Conservation (phyloP, 2,113 vertebrate species). For the Alligator mississippiensis region DNA sequence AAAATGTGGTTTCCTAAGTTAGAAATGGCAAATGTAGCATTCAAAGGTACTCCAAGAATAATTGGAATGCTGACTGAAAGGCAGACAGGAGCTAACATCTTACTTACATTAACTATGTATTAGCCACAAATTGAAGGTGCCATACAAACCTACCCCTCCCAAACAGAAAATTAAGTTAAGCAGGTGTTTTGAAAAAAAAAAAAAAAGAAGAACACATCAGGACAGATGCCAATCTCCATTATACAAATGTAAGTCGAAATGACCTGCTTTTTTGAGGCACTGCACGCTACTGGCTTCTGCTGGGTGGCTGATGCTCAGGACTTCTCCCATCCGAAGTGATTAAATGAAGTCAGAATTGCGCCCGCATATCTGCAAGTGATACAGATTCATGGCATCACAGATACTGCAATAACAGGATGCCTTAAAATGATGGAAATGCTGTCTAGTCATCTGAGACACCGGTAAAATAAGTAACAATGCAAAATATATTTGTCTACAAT, state of each 20-base stretch:
- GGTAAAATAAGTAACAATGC: constrained; percentile 73
- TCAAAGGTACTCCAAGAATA: constrained; percentile 68
- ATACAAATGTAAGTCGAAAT: fast-evolving
- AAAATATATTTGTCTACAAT: constrained; percentile 69
- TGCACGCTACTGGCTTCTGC: background rate
- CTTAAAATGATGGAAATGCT: constrained; percentile 70
- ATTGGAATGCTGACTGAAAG: constrained; percentile 61
- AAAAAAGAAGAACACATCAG: background rate
- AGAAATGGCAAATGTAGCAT: constrained; percentile 63
- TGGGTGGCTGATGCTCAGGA: background rate
- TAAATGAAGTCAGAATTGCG: constrained; percentile 26
- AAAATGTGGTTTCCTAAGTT: constrained; percentile 65
- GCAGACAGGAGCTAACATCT: constrained; percentile 70
- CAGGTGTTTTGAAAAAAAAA: constrained; percentile 45
- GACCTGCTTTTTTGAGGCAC: background rate
- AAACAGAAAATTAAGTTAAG: constrained; percentile 26
- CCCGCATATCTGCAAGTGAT: constrained; percentile 35
- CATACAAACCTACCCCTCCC: background rate
- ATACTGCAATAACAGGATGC: constrained; percentile 58
- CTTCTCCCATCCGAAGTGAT: background rate
- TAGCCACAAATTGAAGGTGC: constrained; percentile 66
- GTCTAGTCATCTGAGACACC: constrained; percentile 71
- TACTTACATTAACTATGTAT: constrained; percentile 70
- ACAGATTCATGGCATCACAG: background rate
- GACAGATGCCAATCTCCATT: constrained; percentile 35